Conservation (phyloP, 2,888 invertebrate species). For the Hipparchia sbordonii region DNA sequence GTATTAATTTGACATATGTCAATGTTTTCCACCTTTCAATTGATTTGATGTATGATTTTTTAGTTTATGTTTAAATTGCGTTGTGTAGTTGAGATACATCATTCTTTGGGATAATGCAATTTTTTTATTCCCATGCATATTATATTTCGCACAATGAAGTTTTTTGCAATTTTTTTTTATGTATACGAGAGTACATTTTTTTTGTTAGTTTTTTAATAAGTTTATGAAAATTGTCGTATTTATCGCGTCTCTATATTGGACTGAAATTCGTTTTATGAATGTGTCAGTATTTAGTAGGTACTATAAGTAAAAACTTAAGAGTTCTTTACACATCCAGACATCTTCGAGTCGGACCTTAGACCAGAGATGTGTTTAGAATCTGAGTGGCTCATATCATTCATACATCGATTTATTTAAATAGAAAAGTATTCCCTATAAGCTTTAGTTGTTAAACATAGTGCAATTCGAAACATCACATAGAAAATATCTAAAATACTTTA, state of each 20-base stretch:
- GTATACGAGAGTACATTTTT: conserved; percentile 31
- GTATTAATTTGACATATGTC: conserved; percentile 25
- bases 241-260: conserved; percentile 29
- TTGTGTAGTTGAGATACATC: background rate
- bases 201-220: background rate
- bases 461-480: conserved; percentile 16
- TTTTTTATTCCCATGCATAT: conserved; percentile 41
- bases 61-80: background rate
- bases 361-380: conserved; percentile 38
- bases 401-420: conserved; percentile 66
- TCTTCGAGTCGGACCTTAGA: conserved; percentile 22
- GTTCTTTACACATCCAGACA: conserved; percentile 16
- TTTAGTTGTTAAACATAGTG: conserved; percentile 21
- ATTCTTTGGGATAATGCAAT: conserved; percentile 54
- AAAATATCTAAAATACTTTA: background rate
- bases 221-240: background rate
- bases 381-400: conserved; percentile 67
- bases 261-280: conserved; percentile 21
- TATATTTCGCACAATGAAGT: conserved; percentile 43
- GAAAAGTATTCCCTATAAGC: conserved; percentile 21
- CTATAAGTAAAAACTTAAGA: conserved; percentile 25
- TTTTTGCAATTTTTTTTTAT: conserved; percentile 29
- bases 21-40: conserved; percentile 30
- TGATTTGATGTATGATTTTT: conserved; percentile 20
- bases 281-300: conserved; percentile 21